Evolutionary conservation across 2,888 invertebrate species (phyloP), one percentile per base, ranked within the genome.

Genomic region (Coenonympha arcania): DNA sequence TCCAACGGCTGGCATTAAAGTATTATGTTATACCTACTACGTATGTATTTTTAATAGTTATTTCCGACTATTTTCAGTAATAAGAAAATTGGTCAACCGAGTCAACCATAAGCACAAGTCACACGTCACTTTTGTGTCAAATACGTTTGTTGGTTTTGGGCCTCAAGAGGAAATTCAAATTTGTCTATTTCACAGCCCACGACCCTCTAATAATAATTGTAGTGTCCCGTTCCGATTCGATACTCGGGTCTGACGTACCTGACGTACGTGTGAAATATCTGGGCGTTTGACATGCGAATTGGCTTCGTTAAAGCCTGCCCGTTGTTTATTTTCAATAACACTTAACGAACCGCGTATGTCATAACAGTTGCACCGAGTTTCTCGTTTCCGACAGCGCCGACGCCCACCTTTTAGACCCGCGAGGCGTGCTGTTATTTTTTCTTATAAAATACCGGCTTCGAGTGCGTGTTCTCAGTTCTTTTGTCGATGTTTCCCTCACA

Each of bases 311-410:
- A 67, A 65, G 62, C 61, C 58, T 58, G 52, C 58, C 65, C 59
- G 66, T 71, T 76, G 72, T 81, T 82, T 81, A 75, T 79, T 78
- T 76, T 74, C 69, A 71, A 76, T 70, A 74, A 71, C 73, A 73
- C 69, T 73, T 76, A 79, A 78, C 76, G 73, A 75, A 76, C 72
- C 71, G 71, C 79, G 82, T 79, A 76, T 81, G 80, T 79, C 81
- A 82, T 83, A 84, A 83, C 83, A 84, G 80, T 82, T 83, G 82
- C 77, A 73, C 72, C 74, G 73, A 73, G 76, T 80, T 83, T 80
- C 79, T 75, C 76, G 71, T 79, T 81, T 80, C 83, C 81, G 81
- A 79, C 76, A 72, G 62, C 63, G 64, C 64, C 66, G 65, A 76
- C 82, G 80, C 84, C 82, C 81, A 83, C 79, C 75, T 72, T 77